These are phyloP conservation scores for Ceratina japonica DNA, from an alignment of 1,140 invertebrate genomes.

Conservation along the genomic window DNA sequence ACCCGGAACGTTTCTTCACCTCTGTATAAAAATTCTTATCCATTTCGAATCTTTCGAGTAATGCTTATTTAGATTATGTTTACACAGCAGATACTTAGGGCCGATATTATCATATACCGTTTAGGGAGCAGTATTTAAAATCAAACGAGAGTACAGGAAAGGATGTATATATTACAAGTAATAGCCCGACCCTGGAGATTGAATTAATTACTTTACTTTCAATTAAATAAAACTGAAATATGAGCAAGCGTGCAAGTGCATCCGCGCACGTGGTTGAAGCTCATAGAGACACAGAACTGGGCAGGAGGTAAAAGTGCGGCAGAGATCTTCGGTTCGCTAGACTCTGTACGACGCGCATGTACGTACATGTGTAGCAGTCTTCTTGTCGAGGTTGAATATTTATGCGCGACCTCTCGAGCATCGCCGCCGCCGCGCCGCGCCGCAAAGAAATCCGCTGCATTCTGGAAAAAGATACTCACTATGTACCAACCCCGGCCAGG, in stretches of 20 bases:
- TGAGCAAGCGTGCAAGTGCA: constrained; percentile 28
- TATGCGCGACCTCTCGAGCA: constrained; percentile 65
- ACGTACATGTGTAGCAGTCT: constrained; percentile 67
- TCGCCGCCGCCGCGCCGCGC: constrained; percentile 35
- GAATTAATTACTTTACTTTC: not conserved
- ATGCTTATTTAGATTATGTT: too few species aligned
- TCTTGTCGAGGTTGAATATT: constrained; percentile 73
- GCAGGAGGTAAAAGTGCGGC: constrained; percentile 39
- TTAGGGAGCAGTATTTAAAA: too few species aligned
- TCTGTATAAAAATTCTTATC: too few species aligned
- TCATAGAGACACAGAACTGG: constrained; percentile 42
- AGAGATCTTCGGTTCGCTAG: constrained; percentile 22
- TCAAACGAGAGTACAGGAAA: too few species aligned
- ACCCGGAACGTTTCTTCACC: too few species aligned
- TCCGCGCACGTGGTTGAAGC: constrained; percentile 17
- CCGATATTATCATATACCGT: too few species aligned
- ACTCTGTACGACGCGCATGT: constrained; percentile 21
- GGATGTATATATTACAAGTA: too few species aligned
- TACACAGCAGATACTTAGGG: too few species aligned
- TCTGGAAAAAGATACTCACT: constrained; percentile 63
- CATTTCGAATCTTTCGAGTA: too few species aligned
- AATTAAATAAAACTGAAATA: constrained; percentile 2
- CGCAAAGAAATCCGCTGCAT: constrained; percentile 65
- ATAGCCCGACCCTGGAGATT: not conserved
- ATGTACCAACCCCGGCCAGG: not conserved